Percentiles rank a stretch among this genome's conserved stretches.
Evolutionary conservation across 2,113 vertebrate species (phyloP).

Genomic region (Ailurus styani): DNA sequence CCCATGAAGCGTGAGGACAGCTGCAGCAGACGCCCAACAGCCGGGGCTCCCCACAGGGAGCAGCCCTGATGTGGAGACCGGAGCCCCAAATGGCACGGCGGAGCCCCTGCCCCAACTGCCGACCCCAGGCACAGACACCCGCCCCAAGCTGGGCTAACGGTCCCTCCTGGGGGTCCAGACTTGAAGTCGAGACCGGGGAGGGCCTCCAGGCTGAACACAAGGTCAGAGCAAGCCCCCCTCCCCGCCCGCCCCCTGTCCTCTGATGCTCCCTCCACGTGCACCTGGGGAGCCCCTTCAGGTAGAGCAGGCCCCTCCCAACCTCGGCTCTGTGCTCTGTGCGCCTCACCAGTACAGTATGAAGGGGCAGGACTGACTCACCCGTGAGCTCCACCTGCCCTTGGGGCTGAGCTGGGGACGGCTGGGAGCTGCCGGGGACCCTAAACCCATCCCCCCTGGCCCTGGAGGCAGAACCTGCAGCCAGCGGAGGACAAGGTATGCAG

Average conservation of each 20-base stretch:
- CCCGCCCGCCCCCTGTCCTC: not conserved
- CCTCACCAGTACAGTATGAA: too few relatives aligned
- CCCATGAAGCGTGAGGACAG: not conserved
- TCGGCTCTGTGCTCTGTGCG: not conserved
- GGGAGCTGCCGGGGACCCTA: not conserved
- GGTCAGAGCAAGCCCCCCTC: not conserved
- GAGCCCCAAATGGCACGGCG: not conserved
- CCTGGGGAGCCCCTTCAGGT: rapidly evolving
- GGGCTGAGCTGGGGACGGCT: not conserved
- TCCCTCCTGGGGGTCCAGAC: not conserved
- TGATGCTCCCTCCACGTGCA: rapidly evolving
- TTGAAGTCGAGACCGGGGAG: not conserved
- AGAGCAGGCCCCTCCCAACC: not conserved
- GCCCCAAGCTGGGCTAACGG: not conserved
- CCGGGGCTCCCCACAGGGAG: too few relatives aligned
- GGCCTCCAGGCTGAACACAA: not conserved
- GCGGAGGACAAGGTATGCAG: not conserved
- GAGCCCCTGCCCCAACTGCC: not conserved
- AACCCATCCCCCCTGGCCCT: rapidly evolving
- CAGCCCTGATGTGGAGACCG: not conserved
- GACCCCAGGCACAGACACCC: not conserved
- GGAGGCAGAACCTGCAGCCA: not conserved
- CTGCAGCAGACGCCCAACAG: rapidly evolving
- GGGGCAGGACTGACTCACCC: not conserved
- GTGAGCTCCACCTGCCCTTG: not conserved